Evolutionary conservation across 2,888 invertebrate species (phyloP), one percentile per base, ranked within the genome.

Genomic region (Drosophila yooni): DNA sequence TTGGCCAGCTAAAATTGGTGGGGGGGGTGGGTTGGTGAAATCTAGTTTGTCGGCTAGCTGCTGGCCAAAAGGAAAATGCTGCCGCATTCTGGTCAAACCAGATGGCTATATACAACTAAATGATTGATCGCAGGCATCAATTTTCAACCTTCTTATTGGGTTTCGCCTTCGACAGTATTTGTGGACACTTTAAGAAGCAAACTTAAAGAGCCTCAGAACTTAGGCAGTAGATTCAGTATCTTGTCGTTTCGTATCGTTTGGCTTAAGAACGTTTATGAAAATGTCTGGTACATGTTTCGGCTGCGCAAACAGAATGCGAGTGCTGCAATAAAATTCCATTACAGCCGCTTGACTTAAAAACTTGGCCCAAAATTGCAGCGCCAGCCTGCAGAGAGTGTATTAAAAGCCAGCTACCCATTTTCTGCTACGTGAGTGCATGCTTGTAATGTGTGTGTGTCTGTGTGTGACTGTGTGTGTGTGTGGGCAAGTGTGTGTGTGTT

Each of bases 81-180:
- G 72, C 59, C 79, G 43, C 66, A 78, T 73, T 59, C 60, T 61
- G 69, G 66, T 54, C 62, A 72, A 67, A 57, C 63, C 27, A 25
- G 62, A 58, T 56, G 65, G 43, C 51, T 18, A 38, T 21, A 57
- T 31, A 43, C 40, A 72, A 72, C 72, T 59, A 76, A 85, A 88
- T 89, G 89, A 89, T 89, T 89, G 89, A 91, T 88, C 84, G 75
- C 64, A 52, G 76, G 88, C 89, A 89, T 89, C 89, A 89, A 89
- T 90, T 89, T 88, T 72, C 82, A 78, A 80, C 57, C 58, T 74
- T 79, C 58, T 79, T 79, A 84, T 88, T 90, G 79, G 77, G 68
- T 59, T 78, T 25, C 6, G 82, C 56, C 64, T 71, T 76, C 70
- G 82, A 89, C 89, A 79, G 79, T 75, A 70, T 74, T 62, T 57